phyloP scores from a whole-genome alignment of 2,797 vertebrate genomes.

The Glyptemys insculpta region DNA sequence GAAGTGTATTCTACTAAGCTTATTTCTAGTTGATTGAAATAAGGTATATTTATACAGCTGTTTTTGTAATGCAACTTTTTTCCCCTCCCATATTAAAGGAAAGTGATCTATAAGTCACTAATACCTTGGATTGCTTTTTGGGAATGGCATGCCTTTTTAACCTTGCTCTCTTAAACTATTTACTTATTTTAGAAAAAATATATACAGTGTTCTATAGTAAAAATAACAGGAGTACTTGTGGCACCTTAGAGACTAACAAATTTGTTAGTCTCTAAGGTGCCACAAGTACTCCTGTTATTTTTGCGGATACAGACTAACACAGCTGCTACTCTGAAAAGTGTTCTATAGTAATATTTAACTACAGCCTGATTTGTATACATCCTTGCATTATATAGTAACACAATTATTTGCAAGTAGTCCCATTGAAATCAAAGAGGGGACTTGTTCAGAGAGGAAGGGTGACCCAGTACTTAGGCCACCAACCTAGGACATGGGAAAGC shows the following conservation, averaged over 20 bases:
- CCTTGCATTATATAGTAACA: neutral
- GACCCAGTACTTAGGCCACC: accelerated
- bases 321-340: too few relatives aligned
- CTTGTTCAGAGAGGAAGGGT: neutral
- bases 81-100: slow-evolving; percentile 2
- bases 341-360: neutral
- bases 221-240: too few relatives aligned
- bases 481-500: neutral
- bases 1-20: slow-evolving; percentile 62
- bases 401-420: neutral
- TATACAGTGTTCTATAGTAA: neutral
- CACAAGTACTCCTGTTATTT: too few relatives aligned
- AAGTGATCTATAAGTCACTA: slow-evolving; percentile 22
- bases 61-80: neutral
- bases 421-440: neutral
- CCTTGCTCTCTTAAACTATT: neutral
- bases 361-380: neutral
- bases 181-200: neutral
- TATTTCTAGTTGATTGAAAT: slow-evolving; percentile 73
- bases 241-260: too few relatives aligned
- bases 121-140: slow-evolving; percentile 44
- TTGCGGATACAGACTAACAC: too few relatives aligned
- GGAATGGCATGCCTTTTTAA: slow-evolving; percentile 14
- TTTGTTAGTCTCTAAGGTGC: too few relatives aligned
- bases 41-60: slow-evolving; percentile 66